Base-by-base conservation (phyloP, 2,797 vertebrate genomes). In the Myripristis jacobus region DNA sequence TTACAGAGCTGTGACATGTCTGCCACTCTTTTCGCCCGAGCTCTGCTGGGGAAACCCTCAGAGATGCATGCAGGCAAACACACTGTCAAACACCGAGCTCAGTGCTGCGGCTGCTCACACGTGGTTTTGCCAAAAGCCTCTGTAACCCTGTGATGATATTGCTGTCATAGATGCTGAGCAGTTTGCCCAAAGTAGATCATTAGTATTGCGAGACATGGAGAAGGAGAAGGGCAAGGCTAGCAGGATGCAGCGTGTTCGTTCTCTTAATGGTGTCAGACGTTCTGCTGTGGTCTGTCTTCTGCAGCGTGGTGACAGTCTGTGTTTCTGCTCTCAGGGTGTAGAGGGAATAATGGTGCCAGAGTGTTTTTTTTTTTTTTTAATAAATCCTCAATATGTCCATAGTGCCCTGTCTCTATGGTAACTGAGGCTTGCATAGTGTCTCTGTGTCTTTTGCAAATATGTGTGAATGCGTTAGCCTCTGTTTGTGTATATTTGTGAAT, bases 331-430 rank as follows among this genome's bases (percentile, higher is more conserved):
- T 71, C 66, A 50, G 53, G 73, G 81, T 54, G 58, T 38, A 55
- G 64, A 75, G 79, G 83, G 85, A 73, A 74, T 86, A 87, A 84
- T 70, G 60, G 73, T 85, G 84, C 84, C 85, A 85, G 75, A 67
- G 80, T 38, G 80, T 19, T 73, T 85, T 9, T 36, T 12, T 36
- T 36, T 9, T 12, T 88, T 90, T 93, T 89, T 75, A 88, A 92
- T 90, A 92, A 89, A 89, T 84, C 80, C 85, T 89, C 82, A 80
- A 91, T 89, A 88, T 74, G 80, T 93, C 87, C 85, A 84, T 60
- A 87, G 86, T 84, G 44, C 80, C 75, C 82, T 51, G 90, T 95
- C 92, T 93, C 94, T 91, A 94, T 94, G 93, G 90, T 91, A 91
- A 95, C 90, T 11, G 78, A 75, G 77, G 44, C 73, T 66, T 65